These are phyloP conservation scores for Mechanitis messenoides DNA, from an alignment of 2,888 invertebrate genomes.

Conservation along the genomic window DNA sequence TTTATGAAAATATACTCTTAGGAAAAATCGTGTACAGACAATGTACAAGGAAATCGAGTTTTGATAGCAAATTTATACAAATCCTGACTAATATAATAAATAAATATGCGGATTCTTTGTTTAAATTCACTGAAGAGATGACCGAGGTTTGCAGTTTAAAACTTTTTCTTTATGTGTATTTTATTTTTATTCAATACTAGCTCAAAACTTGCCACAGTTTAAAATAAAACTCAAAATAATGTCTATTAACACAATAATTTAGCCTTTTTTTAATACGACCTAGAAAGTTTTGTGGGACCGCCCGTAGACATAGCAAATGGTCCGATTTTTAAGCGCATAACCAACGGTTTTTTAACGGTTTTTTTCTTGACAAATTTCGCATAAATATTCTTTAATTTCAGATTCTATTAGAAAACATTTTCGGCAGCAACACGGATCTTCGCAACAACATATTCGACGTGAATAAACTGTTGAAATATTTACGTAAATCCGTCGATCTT, in stretches of 20 bases:
- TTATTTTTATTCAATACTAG: neutral
- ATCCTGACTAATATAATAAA: conserved; percentile 44
- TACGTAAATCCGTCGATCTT: conserved; percentile 32
- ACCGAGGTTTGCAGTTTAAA: conserved; percentile 35
- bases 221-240: no score
- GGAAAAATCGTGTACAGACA: conserved; percentile 19
- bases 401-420: conserved; percentile 42
- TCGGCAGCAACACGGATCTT: conserved; percentile 35
- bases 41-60: conserved; percentile 29
- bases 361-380: neutral
- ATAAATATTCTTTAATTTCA: conserved; percentile 23
- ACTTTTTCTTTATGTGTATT: neutral
- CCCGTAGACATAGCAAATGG: no score
- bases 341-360: neutral
- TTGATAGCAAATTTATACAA: conserved; percentile 34
- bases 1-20: conserved; percentile 12
- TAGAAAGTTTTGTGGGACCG: no score
- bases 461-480: conserved; percentile 33
- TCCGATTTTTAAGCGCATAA: no score
- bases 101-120: conserved; percentile 33
- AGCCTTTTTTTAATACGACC: no score
- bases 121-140: conserved; percentile 46
- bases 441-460: conserved; percentile 39
- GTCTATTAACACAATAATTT: no score
- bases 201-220: no score